Base-by-base conservation (phyloP, 2,888 invertebrate species). In the Plebejus melissa region DNA sequence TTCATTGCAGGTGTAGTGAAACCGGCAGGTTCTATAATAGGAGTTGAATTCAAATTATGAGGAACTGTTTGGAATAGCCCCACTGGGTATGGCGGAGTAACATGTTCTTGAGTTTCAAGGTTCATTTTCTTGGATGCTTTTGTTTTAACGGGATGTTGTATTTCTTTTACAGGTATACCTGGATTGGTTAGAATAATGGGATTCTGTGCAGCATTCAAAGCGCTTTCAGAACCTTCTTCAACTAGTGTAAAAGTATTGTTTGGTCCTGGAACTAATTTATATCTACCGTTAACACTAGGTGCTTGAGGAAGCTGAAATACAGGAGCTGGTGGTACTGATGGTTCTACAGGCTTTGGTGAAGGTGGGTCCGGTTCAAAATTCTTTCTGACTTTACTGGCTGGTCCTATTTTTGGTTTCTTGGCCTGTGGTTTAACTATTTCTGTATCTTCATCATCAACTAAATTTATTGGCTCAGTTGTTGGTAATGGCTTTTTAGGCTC, bases 1-100 rank as follows among this genome's bases (percentile, higher is more conserved):
- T 90, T 93, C 86, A 88, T 87, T 0, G 88, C 90, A 13, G 93
- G 87, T 2, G 90, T 89, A 36, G 88, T 85, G 76, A 90, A 88
- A 6, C 83, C 74, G 0, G 78, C 69, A 0, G 75, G 74, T 0
- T 83, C 75, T 32, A 82, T 16, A 16, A 54, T 76, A 9, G 79
- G 58, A 69, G 79, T 81, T 1, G 81, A 77, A 71, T 79, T 80
- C 1, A 85, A 81, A 75, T 85, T 80, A 77, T 85, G 86, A 5
- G 85, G 80, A 46, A 87, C 79, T 5, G 90, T 88, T 82, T 89
- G 88, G 77, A 93, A 91, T 60, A 93, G 81, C 4, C 93, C 91
- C 2, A 93, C 93, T 36, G 93, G 93, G 79, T 93, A 93, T 22
- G 93, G 93, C 74, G 86, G 84, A 69, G 80, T 46, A 60, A 78